A percentile compares a stretch with the other conserved stretches of the same genome.
Evolutionary conservation across 2,797 vertebrate genomes (phyloP).

Genomic region (Coilia nasus): DNA sequence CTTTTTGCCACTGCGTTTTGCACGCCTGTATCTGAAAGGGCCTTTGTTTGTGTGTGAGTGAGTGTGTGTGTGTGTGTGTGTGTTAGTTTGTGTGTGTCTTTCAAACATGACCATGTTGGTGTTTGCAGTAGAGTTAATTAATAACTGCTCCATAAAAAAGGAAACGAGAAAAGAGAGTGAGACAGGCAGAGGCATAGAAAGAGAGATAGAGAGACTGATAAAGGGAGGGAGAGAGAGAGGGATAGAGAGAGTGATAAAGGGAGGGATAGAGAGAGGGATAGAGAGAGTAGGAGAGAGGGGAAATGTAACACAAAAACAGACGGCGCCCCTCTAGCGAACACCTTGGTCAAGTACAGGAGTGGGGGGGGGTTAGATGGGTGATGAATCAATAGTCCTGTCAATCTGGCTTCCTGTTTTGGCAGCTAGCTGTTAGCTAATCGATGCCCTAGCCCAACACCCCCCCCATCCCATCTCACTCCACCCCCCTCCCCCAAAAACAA

Average conservation of each 20-base stretch:
- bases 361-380: background rate
- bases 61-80: conserved; percentile 35
- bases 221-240: background rate
- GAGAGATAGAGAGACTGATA: background rate
- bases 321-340: background rate
- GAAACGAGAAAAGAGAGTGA: conserved; percentile 49
- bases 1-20: conserved; percentile 39
- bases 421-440: background rate
- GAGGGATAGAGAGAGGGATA: background rate
- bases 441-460: background rate
- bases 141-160: conserved; percentile 60
- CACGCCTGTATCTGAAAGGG: background rate
- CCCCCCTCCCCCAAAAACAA: background rate
- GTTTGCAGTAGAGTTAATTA: conserved; percentile 78
- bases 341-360: background rate
- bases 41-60: conserved; percentile 6
- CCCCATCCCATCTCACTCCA: background rate
- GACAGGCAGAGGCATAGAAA: conserved; percentile 18
- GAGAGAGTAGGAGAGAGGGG: background rate
- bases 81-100: conserved; percentile 15
- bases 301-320: background rate
- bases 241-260: background rate
- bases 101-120: conserved; percentile 50
- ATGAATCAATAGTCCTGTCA: conserved; percentile 5
- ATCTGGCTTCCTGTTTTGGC: conserved; percentile 19